These are phyloP conservation scores for Sebastes dallii DNA, from an alignment of 2,797 vertebrate species.

Conservation along the genomic window DNA sequence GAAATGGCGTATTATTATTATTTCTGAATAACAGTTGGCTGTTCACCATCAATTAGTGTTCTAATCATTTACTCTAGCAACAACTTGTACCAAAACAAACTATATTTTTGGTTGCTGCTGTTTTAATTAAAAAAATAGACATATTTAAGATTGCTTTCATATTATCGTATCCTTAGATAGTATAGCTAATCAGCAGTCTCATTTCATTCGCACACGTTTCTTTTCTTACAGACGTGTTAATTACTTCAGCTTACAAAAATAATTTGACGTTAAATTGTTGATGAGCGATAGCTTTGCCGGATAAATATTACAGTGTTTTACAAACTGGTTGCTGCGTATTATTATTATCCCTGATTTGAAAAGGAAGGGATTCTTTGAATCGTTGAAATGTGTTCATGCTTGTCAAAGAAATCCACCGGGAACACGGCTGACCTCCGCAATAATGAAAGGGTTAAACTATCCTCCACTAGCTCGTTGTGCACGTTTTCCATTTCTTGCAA, in stretches of 20 bases:
- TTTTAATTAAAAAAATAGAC: not conserved
- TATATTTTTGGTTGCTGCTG: not conserved
- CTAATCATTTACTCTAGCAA: not conserved
- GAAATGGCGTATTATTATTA: not conserved
- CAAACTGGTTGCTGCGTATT: not conserved
- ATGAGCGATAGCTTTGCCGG: not conserved
- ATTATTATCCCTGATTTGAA: no score
- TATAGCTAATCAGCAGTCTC: not conserved
- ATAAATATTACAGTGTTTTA: not conserved
- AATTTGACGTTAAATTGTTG: not conserved
- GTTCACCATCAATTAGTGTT: no score
- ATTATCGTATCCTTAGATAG: not conserved
- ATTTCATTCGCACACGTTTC: not conserved
- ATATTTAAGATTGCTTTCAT: not conserved
- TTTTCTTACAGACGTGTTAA: not conserved
- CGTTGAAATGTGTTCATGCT: not conserved
- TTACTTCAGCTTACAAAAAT: not conserved
- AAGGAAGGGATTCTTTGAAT: not conserved
- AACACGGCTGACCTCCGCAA: not conserved
- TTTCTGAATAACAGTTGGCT: not conserved
- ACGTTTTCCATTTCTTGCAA: slow-evolving; percentile 15
- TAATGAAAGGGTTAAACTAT: slow-evolving; percentile 2
- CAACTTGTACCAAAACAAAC: not conserved
- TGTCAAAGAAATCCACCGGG: not conserved
- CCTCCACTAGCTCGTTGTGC: not conserved